Percentiles rank a stretch among this genome's conserved stretches.
Conservation (phyloP, 2,113 vertebrate genomes). For the Cardinalis cardinalis region DNA sequence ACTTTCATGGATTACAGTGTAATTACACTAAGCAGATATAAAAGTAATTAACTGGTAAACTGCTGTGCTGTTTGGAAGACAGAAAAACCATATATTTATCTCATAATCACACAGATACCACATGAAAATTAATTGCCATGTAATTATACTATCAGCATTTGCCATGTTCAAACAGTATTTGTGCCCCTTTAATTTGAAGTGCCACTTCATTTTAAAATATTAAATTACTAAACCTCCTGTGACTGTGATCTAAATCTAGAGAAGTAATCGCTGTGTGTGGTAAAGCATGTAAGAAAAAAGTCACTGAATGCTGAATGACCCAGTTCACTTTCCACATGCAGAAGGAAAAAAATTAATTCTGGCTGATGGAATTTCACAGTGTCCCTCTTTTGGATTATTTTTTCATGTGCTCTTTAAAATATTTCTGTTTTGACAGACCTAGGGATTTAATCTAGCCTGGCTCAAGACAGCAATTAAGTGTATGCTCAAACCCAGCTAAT, state of each 20-base stretch:
- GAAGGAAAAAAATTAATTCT: background rate
- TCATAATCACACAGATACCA: background rate
- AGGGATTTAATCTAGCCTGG: background rate
- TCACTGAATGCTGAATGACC: background rate
- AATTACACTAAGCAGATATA: slow-evolving; percentile 44
- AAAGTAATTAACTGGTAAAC: slow-evolving; percentile 47
- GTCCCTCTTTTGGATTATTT: background rate
- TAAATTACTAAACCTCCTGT: slow-evolving; percentile 26
- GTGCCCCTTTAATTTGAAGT: slow-evolving; percentile 34
- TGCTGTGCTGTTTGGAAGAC: slow-evolving; percentile 6
- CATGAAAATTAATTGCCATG: slow-evolving; percentile 36
- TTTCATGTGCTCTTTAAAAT: background rate
- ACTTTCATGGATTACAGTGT: slow-evolving; percentile 18
- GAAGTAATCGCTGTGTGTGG: background rate
- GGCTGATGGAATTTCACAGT: background rate
- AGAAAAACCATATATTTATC: slow-evolving; percentile 12
- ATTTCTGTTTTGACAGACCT: background rate
- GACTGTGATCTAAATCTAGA: slow-evolving; percentile 23
- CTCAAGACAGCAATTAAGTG: slow-evolving; percentile 4
- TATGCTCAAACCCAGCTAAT: background rate
- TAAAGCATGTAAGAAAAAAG: slow-evolving; percentile 3
- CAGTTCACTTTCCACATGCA: background rate
- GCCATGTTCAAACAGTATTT: background rate
- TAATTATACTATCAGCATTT: slow-evolving; percentile 39
- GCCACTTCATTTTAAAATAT: slow-evolving; percentile 36